These are phyloP conservation scores for Phania funesta DNA, from an alignment of 2,888 invertebrate species.

Conservation along the genomic window DNA sequence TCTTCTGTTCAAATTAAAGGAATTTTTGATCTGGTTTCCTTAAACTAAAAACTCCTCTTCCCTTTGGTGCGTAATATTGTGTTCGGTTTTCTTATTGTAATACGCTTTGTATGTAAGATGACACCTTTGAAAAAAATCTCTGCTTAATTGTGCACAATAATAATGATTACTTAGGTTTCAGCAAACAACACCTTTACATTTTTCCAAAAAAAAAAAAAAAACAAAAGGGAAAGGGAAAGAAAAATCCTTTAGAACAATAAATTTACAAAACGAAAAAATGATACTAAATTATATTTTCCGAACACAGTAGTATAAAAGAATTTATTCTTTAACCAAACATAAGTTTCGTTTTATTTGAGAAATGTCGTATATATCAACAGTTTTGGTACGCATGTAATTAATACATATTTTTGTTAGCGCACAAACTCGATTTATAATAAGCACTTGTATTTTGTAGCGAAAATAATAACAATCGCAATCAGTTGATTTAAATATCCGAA, in stretches of 20 bases:
- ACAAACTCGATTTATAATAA: too few species aligned
- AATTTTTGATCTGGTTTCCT: constrained; percentile 36
- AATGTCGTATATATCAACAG: too few species aligned
- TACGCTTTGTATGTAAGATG: constrained; percentile 53
- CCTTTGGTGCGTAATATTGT: constrained; percentile 30
- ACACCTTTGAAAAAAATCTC: constrained; percentile 59
- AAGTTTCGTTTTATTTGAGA: too few species aligned
- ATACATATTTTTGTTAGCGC: too few species aligned
- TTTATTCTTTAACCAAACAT: background rate
- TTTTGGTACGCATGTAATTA: too few species aligned
- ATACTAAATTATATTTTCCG: background rate
- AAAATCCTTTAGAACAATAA: background rate
- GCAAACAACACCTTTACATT: constrained; percentile 31
- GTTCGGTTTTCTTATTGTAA: constrained; percentile 18
- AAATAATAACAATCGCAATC: too few species aligned
- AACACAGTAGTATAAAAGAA: background rate
- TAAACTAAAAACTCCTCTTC: background rate
- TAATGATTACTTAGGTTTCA: constrained; percentile 68
- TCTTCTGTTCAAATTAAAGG: constrained; percentile 16
- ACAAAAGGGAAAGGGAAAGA: too few species aligned
- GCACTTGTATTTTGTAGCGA: too few species aligned
- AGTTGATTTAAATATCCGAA: too few species aligned
- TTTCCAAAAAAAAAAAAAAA: background rate
- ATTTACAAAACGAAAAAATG: background rate
- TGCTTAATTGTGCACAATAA: constrained; percentile 69